Evolutionary conservation across 2,888 invertebrate species (phyloP).

Genomic region (Mystacides longicornis): DNA sequence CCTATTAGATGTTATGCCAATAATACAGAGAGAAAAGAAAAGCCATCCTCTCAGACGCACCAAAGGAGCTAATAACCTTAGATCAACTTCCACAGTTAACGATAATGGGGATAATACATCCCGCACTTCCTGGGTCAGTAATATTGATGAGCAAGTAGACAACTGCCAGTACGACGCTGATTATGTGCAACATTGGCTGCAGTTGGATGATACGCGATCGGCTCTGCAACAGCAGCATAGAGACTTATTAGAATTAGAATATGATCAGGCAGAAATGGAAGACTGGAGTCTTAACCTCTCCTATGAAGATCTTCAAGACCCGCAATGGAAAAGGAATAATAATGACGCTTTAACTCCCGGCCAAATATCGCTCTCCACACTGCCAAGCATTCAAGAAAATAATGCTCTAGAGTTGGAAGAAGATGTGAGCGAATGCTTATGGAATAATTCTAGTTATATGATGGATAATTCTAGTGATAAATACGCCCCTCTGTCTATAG

Average conservation of each 20-base stretch:
- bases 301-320: constrained; percentile 58
- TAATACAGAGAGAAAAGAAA: constrained; percentile 41
- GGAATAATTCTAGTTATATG: constrained; percentile 68
- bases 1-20: constrained; percentile 51
- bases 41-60: constrained; percentile 49
- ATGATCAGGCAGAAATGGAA: constrained; percentile 68
- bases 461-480: constrained; percentile 61
- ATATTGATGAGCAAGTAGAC: constrained; percentile 50
- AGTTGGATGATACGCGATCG: constrained; percentile 63
- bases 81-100: constrained; percentile 36
- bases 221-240: constrained; percentile 61
- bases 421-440: constrained; percentile 65
- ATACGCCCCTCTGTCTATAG: constrained; percentile 48
- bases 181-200: constrained; percentile 69
- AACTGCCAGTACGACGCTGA: constrained; percentile 61
- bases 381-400: constrained; percentile 68
- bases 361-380: constrained; percentile 55
- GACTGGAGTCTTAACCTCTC: constrained; percentile 73
- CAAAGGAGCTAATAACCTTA: constrained; percentile 44
- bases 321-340: constrained; percentile 36
- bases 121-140: constrained; percentile 50
- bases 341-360: constrained; percentile 53
- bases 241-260: constrained; percentile 62
- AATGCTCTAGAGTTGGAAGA: constrained; percentile 66
- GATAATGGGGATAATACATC: constrained; percentile 34